phyloP scores from a whole-genome alignment of 2,888 invertebrate species.

The Isoperla grammatica region DNA sequence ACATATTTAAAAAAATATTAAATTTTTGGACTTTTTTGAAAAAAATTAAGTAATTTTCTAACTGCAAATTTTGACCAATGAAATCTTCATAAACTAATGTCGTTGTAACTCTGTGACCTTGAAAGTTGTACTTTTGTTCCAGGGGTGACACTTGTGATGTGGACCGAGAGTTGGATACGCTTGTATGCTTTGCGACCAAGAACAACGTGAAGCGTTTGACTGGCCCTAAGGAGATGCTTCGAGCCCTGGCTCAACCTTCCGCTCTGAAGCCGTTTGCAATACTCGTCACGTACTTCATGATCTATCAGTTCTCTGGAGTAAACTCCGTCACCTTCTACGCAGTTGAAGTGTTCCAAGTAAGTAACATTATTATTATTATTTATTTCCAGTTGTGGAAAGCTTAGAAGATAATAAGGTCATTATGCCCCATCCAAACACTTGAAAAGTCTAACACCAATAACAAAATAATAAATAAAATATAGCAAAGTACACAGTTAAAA shows the following conservation, averaged over 20 bases:
- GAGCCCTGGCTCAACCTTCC: constrained; percentile 55
- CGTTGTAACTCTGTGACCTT: no score
- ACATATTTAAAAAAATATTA: no score
- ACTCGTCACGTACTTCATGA: constrained; percentile 46
- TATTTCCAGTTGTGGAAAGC: no score
- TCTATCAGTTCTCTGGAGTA: constrained; percentile 66
- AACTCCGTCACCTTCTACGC: constrained; percentile 65
- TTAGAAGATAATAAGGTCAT: background rate
- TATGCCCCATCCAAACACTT: background rate
- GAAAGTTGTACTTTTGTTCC: constrained; percentile 3
- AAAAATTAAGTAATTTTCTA: no score
- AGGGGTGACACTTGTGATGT: constrained; percentile 54
- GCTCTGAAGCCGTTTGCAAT: constrained; percentile 56
- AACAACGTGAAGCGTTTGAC: constrained; percentile 50
- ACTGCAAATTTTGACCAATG: no score
- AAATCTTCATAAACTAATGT: no score
- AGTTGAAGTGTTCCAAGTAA: constrained; percentile 57
- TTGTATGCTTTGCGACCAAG: constrained; percentile 56
- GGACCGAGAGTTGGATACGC: constrained; percentile 55
- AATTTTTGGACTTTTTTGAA: no score
- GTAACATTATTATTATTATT: constrained; percentile 16
- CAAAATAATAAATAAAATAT: no score
- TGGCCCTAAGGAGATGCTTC: constrained; percentile 43
- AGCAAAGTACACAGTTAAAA: background rate
- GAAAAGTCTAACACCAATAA: background rate